Evolutionary conservation across 2,113 vertebrate species (phyloP).

Genomic region (Gulo gulo): DNA sequence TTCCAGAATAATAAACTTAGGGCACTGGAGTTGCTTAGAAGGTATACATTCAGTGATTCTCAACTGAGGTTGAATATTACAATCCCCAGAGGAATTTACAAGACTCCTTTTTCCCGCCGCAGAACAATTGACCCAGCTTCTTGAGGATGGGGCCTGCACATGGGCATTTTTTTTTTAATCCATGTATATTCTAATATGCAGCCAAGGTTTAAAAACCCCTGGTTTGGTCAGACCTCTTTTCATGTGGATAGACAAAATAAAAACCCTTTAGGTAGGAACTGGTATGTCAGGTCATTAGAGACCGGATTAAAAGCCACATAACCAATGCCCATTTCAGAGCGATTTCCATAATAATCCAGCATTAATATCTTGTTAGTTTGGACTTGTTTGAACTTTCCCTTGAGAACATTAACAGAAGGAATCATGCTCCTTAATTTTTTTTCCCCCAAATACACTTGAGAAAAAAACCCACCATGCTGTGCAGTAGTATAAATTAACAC

Average conservation of each 20-base stretch:
- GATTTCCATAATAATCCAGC: neutral
- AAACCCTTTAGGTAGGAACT: neutral
- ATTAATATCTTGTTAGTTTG: neutral
- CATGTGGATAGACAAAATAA: neutral
- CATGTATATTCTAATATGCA: neutral
- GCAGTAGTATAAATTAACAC: neutral
- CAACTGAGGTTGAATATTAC: neutral
- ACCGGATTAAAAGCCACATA: neutral
- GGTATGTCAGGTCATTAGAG: neutral
- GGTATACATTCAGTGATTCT: neutral
- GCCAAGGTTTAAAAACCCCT: neutral
- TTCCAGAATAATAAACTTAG: neutral
- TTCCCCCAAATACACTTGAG: neutral
- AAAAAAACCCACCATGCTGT: neutral
- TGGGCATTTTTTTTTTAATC: neutral
- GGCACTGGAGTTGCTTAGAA: neutral
- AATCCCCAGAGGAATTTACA: neutral
- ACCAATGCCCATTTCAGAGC: neutral
- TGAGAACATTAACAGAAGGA: neutral
- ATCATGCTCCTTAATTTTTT: neutral
- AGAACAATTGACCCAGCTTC: neutral
- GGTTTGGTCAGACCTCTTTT: neutral
- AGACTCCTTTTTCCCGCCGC: neutral
- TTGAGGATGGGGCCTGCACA: neutral
- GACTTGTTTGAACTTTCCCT: neutral